Percentiles rank a stretch among this genome's conserved stretches.
Evolutionary conservation across 1,140 invertebrate species (phyloP).

Genomic region (Myzus persicae): DNA sequence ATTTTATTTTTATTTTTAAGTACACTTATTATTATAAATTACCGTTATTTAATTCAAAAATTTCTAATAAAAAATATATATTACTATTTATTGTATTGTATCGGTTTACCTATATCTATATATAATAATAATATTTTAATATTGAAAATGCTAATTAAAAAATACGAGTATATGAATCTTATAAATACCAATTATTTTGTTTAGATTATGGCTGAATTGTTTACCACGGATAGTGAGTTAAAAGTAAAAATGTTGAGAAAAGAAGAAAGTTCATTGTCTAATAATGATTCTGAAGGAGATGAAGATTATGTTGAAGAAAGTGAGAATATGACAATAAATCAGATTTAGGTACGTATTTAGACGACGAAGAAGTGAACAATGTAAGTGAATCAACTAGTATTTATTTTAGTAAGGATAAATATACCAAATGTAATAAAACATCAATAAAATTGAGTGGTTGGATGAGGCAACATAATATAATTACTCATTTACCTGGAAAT

Average conservation of each 20-base stretch:
- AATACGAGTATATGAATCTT: background rate
- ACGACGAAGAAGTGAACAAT: background rate
- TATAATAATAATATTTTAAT: too few species aligned
- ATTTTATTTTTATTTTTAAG: too few species aligned
- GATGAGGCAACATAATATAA: conserved; percentile 40
- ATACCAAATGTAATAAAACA: conserved; percentile 16
- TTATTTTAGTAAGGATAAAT: conserved; percentile 47
- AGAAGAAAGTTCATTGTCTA: background rate
- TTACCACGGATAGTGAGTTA: background rate
- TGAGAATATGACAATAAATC: background rate
- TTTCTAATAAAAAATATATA: too few species aligned
- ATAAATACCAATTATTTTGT: background rate
- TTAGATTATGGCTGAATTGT: background rate
- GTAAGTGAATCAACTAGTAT: background rate
- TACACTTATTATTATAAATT: too few species aligned
- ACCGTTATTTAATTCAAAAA: too few species aligned
- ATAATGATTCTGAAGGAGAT: background rate
- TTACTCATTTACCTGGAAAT: conserved; percentile 25
- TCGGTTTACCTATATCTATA: too few species aligned
- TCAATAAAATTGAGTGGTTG: conserved; percentile 40
- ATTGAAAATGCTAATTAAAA: too few species aligned
- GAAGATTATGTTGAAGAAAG: conserved; percentile 33
- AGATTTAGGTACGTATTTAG: conserved; percentile 40
- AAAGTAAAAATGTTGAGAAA: background rate
- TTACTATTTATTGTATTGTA: too few species aligned